phyloP scores from a whole-genome alignment of 1,140 invertebrate species.

The Rhysida immarginata region DNA sequence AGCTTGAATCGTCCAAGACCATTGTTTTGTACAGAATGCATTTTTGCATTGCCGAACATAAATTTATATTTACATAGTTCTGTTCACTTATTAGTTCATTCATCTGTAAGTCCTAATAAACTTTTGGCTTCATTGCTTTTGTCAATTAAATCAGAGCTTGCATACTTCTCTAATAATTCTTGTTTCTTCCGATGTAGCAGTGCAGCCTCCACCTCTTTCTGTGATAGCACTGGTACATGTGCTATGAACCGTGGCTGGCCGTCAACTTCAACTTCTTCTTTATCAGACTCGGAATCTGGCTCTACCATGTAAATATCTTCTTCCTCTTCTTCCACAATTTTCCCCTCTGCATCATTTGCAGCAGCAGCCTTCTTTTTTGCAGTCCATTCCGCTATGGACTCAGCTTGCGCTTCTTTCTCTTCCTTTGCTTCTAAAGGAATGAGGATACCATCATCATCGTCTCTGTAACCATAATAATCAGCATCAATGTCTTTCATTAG shows the following conservation, averaged over 20 bases:
- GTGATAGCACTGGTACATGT: constrained; percentile 70
- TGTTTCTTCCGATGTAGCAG: constrained; percentile 72
- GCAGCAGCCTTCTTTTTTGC: constrained; percentile 29
- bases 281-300: constrained; percentile 14
- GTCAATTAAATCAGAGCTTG: constrained; percentile 24
- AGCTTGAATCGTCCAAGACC: too few species aligned
- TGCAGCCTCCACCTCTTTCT: constrained; percentile 63
- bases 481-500: constrained; percentile 96
- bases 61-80: too few species aligned
- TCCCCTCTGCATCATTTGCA: constrained; percentile 15
- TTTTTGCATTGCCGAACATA: too few species aligned
- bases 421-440: constrained; percentile 69
- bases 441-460: constrained; percentile 93
- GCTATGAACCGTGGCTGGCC: constrained; percentile 47
- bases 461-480: constrained; percentile 96
- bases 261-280: constrained; percentile 20
- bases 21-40: too few species aligned
- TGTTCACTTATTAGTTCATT: too few species aligned
- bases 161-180: constrained; percentile 52
- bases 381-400: constrained; percentile 32
- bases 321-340: constrained; percentile 19
- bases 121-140: constrained; percentile 19
- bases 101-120: too few species aligned
- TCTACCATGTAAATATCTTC: constrained; percentile 24
- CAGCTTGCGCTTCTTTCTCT: constrained; percentile 45